Percentiles rank a stretch among this genome's conserved stretches.
These are phyloP conservation scores for Molanna angustata DNA, from an alignment of 2,888 invertebrate species.

Conservation along the genomic window DNA sequence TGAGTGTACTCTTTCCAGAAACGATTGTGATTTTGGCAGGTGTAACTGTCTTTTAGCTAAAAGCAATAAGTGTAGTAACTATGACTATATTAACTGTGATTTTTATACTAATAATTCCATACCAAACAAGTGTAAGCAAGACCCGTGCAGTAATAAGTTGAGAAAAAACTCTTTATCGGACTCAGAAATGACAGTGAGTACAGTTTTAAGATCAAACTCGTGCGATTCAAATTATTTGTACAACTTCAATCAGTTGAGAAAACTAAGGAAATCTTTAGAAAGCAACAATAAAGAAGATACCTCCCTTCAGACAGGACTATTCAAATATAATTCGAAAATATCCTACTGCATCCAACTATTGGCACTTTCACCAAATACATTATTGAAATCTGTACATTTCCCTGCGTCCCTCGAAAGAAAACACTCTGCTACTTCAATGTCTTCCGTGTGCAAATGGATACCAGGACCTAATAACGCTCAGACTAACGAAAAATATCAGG, in stretches of 20 bases:
- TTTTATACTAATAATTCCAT: slow-evolving; percentile 2
- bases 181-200: slow-evolving; percentile 29
- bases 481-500: slow-evolving; percentile 40
- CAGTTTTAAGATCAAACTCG: slow-evolving; percentile 30
- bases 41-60: slow-evolving; percentile 27
- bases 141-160: background rate
- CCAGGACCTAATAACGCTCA: slow-evolving; percentile 34
- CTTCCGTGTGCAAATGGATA: slow-evolving; percentile 27
- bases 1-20: slow-evolving; percentile 26
- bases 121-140: background rate
- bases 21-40: slow-evolving; percentile 27
- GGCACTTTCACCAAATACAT: slow-evolving; percentile 28
- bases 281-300: slow-evolving; percentile 12
- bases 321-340: slow-evolving; percentile 30
- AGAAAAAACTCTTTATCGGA: slow-evolving; percentile 16
- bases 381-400: slow-evolving; percentile 29
- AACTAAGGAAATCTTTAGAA: slow-evolving; percentile 23
- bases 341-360: slow-evolving; percentile 30
- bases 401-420: slow-evolving; percentile 23
- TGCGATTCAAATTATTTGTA: slow-evolving; percentile 31
- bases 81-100: slow-evolving; percentile 14
- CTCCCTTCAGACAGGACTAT: slow-evolving; percentile 17
- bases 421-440: slow-evolving; percentile 21
- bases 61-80: slow-evolving; percentile 15
- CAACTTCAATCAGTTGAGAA: slow-evolving; percentile 29